Conservation (phyloP, 2,113 vertebrate genomes). For the Vombatus ursinus region DNA sequence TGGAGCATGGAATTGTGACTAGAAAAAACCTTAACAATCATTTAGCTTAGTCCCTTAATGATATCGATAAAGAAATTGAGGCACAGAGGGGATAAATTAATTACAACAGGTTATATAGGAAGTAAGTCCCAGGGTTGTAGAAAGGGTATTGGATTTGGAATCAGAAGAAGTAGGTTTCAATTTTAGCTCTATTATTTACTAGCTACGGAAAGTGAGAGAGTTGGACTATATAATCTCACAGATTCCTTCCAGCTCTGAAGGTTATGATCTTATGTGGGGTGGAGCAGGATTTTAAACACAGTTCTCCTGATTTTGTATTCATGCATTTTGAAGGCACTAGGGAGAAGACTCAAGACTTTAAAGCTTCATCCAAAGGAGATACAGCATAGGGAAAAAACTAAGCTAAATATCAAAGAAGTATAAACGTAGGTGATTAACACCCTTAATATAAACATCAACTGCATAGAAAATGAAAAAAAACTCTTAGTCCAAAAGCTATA, state of each 20-base stretch:
- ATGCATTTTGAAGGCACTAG: not conserved
- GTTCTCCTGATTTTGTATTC: not conserved
- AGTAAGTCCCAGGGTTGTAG: not conserved
- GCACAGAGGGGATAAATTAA: not conserved
- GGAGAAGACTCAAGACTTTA: not conserved
- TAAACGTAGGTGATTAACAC: not conserved
- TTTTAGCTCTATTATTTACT: not conserved
- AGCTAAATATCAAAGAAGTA: not conserved
- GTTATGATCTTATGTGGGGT: no score
- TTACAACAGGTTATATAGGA: not conserved
- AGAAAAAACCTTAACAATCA: not conserved
- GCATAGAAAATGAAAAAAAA: no score
- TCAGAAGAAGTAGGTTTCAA: not conserved
- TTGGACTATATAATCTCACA: not conserved
- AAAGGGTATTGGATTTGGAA: not conserved
- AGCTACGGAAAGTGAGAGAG: not conserved
- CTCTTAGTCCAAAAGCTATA: not conserved
- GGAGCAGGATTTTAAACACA: not conserved
- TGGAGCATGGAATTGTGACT: no score
- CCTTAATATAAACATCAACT: not conserved
- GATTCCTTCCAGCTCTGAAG: not conserved
- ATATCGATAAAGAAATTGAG: not conserved
- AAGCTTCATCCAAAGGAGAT: no score
- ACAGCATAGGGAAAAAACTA: not conserved
- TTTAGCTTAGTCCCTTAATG: not conserved